These are phyloP conservation scores for Thinocorus orbignyianus DNA, from an alignment of 2,113 vertebrate species.

Conservation along the genomic window DNA sequence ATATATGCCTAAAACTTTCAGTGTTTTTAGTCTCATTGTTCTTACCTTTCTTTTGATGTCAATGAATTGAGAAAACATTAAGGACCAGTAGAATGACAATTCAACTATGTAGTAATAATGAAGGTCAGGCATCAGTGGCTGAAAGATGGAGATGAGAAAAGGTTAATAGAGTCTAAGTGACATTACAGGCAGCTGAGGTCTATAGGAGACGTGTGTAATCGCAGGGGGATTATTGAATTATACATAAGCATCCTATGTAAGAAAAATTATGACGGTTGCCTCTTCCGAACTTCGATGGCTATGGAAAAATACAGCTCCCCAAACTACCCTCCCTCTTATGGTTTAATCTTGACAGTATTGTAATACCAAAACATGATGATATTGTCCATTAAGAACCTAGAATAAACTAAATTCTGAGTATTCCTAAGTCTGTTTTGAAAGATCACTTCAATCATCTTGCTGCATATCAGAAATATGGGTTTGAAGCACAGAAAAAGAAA, in stretches of 20 bases:
- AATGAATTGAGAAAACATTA: slow-evolving; percentile 97
- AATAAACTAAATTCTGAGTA: neutral
- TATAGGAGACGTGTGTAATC: neutral
- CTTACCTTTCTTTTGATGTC: slow-evolving; percentile 99
- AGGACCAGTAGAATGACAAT: slow-evolving; percentile 95
- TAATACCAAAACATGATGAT: neutral
- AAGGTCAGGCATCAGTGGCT: slow-evolving; percentile 93
- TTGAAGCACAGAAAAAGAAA: neutral
- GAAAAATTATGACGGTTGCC: neutral
- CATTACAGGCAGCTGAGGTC: neutral
- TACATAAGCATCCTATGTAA: neutral
- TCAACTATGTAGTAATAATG: slow-evolving; percentile 97
- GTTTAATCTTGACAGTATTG: neutral
- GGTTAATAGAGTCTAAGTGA: slow-evolving; percentile 26
- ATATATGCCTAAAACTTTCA: neutral
- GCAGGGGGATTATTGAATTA: neutral
- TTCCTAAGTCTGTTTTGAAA: neutral
- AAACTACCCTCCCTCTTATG: neutral
- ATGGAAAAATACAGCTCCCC: neutral
- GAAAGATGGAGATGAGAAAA: slow-evolving; percentile 60
- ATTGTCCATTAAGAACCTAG: neutral
- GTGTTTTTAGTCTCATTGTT: neutral
- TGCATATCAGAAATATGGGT: neutral
- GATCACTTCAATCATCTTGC: neutral
- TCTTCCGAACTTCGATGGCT: neutral